Evolutionary conservation across 2,797 vertebrate species (phyloP).

Genomic region (Carcharodon carcharias): DNA sequence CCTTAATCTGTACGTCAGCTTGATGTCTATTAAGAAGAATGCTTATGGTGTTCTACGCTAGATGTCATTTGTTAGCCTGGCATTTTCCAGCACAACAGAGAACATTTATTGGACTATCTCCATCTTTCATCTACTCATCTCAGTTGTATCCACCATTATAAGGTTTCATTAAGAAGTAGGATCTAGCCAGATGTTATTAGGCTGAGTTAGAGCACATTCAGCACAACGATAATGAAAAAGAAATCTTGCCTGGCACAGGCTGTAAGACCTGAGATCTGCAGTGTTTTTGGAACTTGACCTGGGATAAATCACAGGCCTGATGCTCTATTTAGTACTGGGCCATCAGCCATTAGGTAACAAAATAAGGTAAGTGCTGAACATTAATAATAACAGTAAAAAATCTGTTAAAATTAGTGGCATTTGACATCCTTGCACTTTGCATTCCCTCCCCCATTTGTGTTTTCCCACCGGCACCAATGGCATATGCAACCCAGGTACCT

Average conservation of each 20-base stretch:
- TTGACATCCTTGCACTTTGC: neutral
- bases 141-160: neutral
- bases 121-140: conserved; percentile 25
- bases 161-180: conserved; percentile 27
- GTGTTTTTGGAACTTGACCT: neutral
- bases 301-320: neutral
- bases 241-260: neutral
- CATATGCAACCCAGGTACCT: neutral
- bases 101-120: conserved; percentile 29
- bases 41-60: neutral
- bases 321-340: neutral
- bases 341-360: neutral
- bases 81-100: neutral
- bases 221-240: neutral
- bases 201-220: neutral
- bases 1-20: neutral
- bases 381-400: neutral
- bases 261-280: neutral
- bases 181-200: neutral
- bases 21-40: conserved; percentile 9
- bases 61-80: neutral
- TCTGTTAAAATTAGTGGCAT: neutral
- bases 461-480: neutral
- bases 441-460: too few species aligned
- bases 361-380: neutral